Base-by-base conservation (phyloP, 2,888 invertebrate genomes). In the Taphrorychus bicolor region DNA sequence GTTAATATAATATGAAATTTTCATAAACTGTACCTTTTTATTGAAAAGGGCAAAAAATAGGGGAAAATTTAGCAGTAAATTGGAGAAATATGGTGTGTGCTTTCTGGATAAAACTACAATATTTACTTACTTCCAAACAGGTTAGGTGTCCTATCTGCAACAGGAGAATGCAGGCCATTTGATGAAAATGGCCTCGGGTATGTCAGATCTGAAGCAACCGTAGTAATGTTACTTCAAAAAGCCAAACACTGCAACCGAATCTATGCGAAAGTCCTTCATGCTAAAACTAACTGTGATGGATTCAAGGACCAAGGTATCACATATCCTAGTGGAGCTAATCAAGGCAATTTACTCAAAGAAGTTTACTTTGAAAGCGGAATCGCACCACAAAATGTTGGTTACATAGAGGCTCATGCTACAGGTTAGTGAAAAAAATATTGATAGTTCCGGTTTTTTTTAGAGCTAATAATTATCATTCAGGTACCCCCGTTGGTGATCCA, bases 161-260 rank as follows among this genome's bases (percentile, higher is more conserved):
- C 96, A 71, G 97, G 98, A 0, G 87, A 87, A 54, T 97, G 97
- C 82, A 94, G 94, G 78, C 91, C 93, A 42, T 98, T 98, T 79
- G 98, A 98, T 82, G 89, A 89, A 71, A 85, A 87, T 57, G 93
- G 91, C 17, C 87, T 90, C 74, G 95, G 95, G 0, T 95, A 95
- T 75, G 91, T 89, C 0, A 87, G 95, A n/a, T 90, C 93, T 11
- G 95, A 95, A 81, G 89, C 92, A 0, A 84, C 93, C 2, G 88
- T 87, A 2, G 88, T 89, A 0, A 77, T 91, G 40, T 88, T 90
- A 74, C 78, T 95, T 17, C 94, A 95, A 80, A 92, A 89, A 73
- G 86, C 81, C 0, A 79, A 81, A 66, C 77, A 80, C 58, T 84
- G 86, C 0, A 83, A 80, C 60, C 76, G 88, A 41, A 57, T 60